Conservation (phyloP, 2,113 vertebrate genomes). For the Silurus asotus region DNA sequence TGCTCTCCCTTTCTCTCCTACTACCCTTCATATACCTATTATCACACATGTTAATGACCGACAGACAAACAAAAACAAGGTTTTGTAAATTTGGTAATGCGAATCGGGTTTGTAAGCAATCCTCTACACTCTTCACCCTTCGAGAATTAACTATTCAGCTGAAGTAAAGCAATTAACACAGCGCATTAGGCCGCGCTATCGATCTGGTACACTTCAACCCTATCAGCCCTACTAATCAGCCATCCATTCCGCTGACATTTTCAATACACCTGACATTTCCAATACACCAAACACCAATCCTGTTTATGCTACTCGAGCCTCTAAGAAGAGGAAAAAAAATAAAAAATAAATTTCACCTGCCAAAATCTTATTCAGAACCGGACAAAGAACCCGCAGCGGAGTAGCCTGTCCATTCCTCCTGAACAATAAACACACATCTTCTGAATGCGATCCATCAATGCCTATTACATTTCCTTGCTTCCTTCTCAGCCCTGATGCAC, state of each 20-base stretch:
- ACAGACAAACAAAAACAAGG: not conserved
- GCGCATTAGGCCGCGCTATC: conserved; percentile 30
- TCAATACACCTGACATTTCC: conserved; percentile 28
- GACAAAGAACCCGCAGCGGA: conserved; percentile 11
- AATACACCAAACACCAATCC: conserved; percentile 19
- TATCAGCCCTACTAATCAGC: conserved; percentile 33
- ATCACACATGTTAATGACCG: not conserved
- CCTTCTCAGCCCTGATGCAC: not conserved
- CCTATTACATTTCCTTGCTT: conserved; percentile 22
- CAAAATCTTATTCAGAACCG: conserved; percentile 11
- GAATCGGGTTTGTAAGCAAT: conserved; percentile 5
- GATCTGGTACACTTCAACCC: conserved; percentile 32
- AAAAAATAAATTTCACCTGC: not conserved
- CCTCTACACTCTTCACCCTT: conserved; percentile 3
- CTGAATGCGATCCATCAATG: conserved; percentile 21
- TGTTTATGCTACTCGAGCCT: not conserved
- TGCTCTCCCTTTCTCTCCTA: not conserved
- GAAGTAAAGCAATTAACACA: conserved; percentile 43
- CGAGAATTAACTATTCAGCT: conserved; percentile 32
- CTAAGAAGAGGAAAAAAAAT: not conserved
- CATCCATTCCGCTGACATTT: conserved; percentile 29
- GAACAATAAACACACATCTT: conserved; percentile 10
- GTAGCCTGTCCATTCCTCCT: conserved; percentile 22
- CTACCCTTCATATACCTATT: not conserved
- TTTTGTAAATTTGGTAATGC: not conserved